A percentile compares a stretch with the other conserved stretches of the same genome.
Evolutionary conservation across 2,797 vertebrate genomes (phyloP).

Genomic region (Typhlichthys subterraneus): DNA sequence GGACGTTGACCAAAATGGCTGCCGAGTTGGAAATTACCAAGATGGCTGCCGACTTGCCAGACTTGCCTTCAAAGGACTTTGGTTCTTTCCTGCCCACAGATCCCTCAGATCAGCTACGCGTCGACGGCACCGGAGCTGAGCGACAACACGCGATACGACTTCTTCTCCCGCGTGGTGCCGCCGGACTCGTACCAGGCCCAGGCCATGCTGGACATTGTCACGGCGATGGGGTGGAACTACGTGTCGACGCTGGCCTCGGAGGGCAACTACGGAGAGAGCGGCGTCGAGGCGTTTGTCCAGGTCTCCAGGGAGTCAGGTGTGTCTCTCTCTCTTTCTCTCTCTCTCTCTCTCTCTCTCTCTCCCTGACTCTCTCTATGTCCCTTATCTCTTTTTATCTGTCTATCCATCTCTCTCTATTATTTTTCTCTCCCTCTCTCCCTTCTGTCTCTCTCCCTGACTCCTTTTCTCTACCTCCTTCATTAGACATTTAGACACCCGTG

Average conservation of each 20-base stretch:
- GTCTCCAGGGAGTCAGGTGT: constrained; percentile 67
- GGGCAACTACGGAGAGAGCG: constrained; percentile 94
- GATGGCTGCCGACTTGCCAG: too few species aligned
- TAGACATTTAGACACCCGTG: too few species aligned
- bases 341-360: too few species aligned
- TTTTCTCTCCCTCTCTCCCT: too few species aligned
- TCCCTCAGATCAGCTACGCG: constrained; percentile 94
- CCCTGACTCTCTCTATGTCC: too few species aligned
- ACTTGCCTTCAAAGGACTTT: background rate
- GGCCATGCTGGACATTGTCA: constrained; percentile 95
- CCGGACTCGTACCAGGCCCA: constrained; percentile 94
- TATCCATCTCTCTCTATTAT: too few species aligned
- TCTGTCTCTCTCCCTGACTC: too few species aligned
- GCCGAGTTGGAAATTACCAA: too few species aligned
- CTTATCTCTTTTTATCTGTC: too few species aligned
- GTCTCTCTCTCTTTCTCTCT: too few species aligned
- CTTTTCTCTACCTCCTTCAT: too few species aligned
- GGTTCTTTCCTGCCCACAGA: constrained; percentile 73
- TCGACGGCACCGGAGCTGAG: constrained; percentile 93
- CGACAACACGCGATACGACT: constrained; percentile 91
- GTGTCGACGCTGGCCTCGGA: constrained; percentile 92
- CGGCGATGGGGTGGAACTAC: constrained; percentile 92
- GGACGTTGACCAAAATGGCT: too few species aligned
- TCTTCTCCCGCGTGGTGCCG: constrained; percentile 93
- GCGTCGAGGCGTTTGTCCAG: constrained; percentile 91